Evolutionary conservation across 2,797 vertebrate species (phyloP), one percentile per base, ranked within the genome.

Genomic region (Microctenopoma steveboyesi): DNA sequence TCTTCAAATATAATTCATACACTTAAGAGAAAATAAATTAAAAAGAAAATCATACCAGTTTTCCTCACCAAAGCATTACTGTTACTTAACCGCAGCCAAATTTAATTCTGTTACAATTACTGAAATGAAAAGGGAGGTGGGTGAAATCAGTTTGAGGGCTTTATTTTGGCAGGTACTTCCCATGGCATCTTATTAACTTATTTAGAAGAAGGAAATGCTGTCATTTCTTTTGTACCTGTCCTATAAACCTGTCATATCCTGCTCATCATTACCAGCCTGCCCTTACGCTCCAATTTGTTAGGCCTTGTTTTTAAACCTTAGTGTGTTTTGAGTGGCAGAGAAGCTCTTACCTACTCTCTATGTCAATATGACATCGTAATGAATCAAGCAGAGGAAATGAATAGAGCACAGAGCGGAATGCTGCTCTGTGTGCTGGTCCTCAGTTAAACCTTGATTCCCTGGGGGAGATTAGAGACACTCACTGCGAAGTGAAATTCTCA

Each of bases 381-480:
- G 83, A 87, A 90, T 87, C 76, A 83, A 66, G 76, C 35, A 47
- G 50, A 72, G 76, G 74, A 70, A 82, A 49, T 72, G 71, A 88
- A 69, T 79, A 50, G 75, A 74, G 82, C 76, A 60, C 72, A 28
- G 55, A 68, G 74, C 67, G 75, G 78, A 83, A 86, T 74, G 50
- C 61, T 64, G 62, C 78, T 65, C 64, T 18, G 54, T 72, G 67
- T 86, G 82, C 73, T 62, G 67, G 79, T 82, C 78, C 64, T 81
- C 74, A 45, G 72, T 79, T 86, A 84, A 84, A 89, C 77, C 81
- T 67, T 65, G 16, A 18, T 54, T 78, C 82, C 86, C 64, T 71
- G 69, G 72, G 86, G 84, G 65, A 86, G 81, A 78, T 84, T 83
- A 86, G 68, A 83, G 76, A 86, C 78, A 64, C 72, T 87, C 40